Evolutionary conservation across 2,113 vertebrate species (phyloP).

Genomic region (Oryzias woworae): DNA sequence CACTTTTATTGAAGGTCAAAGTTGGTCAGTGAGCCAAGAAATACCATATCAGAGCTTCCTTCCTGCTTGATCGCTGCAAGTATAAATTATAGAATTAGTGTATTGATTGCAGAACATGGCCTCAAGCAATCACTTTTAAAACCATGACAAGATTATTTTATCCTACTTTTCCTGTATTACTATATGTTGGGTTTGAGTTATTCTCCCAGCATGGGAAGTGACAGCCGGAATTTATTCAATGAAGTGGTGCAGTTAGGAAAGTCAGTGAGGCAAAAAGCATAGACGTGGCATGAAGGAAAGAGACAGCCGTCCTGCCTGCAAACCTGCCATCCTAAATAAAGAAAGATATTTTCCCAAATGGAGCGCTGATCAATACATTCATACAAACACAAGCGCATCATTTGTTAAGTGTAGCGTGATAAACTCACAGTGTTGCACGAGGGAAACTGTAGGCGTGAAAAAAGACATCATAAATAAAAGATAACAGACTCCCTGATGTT

Average conservation of each 20-base stretch:
- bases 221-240: slow-evolving; percentile 99
- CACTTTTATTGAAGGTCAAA: slow-evolving; percentile 96
- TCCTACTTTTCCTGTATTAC: slow-evolving; percentile 99
- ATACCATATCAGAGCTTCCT: slow-evolving; percentile 97
- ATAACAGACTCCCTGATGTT: slow-evolving; percentile 37
- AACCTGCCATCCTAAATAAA: slow-evolving; percentile 79
- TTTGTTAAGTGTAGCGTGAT: slow-evolving; percentile 68
- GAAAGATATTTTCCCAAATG: slow-evolving; percentile 86
- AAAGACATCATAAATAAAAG: slow-evolving; percentile 51
- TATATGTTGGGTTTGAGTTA: slow-evolving; percentile 99
- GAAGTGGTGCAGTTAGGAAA: slow-evolving; percentile 95
- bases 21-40: slow-evolving; percentile 99
- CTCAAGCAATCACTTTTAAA: slow-evolving; percentile 98
- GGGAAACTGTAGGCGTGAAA: slow-evolving; percentile 45
- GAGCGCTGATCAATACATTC: slow-evolving; percentile 90
- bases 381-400: slow-evolving; percentile 86
- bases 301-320: slow-evolving; percentile 70
- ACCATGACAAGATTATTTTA: slow-evolving; percentile 99
- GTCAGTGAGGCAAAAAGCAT: slow-evolving; percentile 91
- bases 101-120: slow-evolving; percentile 96
- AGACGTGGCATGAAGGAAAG: slow-evolving; percentile 77
- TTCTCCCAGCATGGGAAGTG: slow-evolving; percentile 97
- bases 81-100: slow-evolving; percentile 99
- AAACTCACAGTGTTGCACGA: slow-evolving; percentile 50
- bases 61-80: slow-evolving; percentile 89